Evolutionary conservation across 2,113 vertebrate species (phyloP), one percentile per base, ranked within the genome.

Genomic region (Takifugu bimaculatus): DNA sequence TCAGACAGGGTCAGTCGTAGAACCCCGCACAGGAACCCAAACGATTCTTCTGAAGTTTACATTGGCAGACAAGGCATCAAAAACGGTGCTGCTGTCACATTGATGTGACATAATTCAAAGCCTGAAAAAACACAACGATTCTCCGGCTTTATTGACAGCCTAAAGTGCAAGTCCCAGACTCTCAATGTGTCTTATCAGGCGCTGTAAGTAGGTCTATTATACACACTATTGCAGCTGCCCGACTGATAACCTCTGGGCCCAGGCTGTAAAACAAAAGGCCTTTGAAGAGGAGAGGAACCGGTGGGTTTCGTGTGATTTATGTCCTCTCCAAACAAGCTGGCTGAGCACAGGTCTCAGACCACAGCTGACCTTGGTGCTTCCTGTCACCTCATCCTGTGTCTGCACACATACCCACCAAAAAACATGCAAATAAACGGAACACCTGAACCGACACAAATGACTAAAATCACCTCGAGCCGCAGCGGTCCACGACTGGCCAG

Each of bases 221-320:
- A 84, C 85, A 81, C 79, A 72, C 75, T 83, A 82, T 85, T 87
- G 85, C 78, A 62, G 60, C 71, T 83, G 86, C 56, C 88, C 86
- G 28, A 64, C 78, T 79, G 86, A 89, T 89, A 89, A 89, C 88
- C 86, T 88, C 81, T 68, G 69, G 7, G 65, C 59, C 9, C 62
- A 75, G 70, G 82, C 53, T 60, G 77, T 65, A 63, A 83, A 85
- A 90, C 87, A 88, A 88, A 45, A 87, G 66, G 80, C 77, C 85
- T 88, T 88, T 88, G 84, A 88, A 88, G 87, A 82, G 65, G 52
- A 80, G 70, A 75, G 80, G 84, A 82, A 83, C 80, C 65, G 64
- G 26, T 63, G 63, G 28, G 60, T 80, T 83, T 80, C 49, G 52
- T 71, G 63, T 84, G 85, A 85, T 87, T 86, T 78, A 87, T 87